phyloP scores from a whole-genome alignment of 64 coral and sea anemone genomes.

The Acropora yongei region DNA sequence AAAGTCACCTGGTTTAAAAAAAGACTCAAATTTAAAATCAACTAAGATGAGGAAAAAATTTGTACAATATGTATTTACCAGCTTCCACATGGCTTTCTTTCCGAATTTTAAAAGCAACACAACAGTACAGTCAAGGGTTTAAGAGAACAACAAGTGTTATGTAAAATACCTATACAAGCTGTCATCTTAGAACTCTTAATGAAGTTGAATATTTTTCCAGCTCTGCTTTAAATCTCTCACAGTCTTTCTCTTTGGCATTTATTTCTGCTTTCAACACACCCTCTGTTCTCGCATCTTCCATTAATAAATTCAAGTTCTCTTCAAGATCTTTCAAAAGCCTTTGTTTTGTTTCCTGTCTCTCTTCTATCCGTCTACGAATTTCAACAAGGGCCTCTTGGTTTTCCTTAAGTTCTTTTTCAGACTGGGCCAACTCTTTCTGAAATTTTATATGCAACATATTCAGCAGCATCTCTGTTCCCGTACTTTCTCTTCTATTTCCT shows the following conservation, averaged over 20 bases:
- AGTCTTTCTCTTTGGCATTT: not conserved
- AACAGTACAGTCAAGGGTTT: no score
- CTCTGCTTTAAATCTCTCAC: constrained; percentile 10
- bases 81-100: no score
- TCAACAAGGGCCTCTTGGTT: not conserved
- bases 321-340: constrained; percentile 19
- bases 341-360: not conserved
- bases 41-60: no score
- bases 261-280: not conserved
- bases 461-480: not conserved
- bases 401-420: not conserved
- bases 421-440: constrained; percentile 2
- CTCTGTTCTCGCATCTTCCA: not conserved
- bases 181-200: not conserved
- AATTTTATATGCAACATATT: constrained; percentile 13
- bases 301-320: not conserved
- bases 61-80: no score
- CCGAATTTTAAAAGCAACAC: no score
- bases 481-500: not conserved
- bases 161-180: not conserved
- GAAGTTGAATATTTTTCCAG: not conserved
- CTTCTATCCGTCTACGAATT: not conserved
- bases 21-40: no score
- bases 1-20: no score
- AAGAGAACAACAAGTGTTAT: no score